phyloP scores from a whole-genome alignment of 1,140 invertebrate species.

The Sycophaga agraensis region DNA sequence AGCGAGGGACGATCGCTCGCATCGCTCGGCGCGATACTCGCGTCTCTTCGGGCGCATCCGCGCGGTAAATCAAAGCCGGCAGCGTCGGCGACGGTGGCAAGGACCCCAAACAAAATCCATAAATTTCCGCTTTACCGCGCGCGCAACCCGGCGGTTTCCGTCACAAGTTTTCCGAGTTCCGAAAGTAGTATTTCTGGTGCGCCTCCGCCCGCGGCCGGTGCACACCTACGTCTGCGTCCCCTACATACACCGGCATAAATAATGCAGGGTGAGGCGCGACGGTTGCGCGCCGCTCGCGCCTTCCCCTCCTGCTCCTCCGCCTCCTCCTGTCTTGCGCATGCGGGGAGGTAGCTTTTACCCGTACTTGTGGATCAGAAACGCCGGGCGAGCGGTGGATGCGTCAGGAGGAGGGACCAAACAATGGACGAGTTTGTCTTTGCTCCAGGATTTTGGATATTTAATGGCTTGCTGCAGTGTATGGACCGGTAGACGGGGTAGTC shows the following conservation, averaged over 20 bases:
- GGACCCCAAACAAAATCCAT: slow-evolving; percentile 51
- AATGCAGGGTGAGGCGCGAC: slow-evolving; percentile 30
- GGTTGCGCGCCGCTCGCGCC: neutral
- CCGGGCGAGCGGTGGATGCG: too few relatives aligned
- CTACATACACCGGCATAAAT: slow-evolving; percentile 37
- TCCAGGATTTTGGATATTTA: neutral
- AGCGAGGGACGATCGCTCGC: neutral
- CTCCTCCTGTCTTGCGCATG: neutral
- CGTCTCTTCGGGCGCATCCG: slow-evolving; percentile 19
- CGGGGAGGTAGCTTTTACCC: too few relatives aligned
- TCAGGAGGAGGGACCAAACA: neutral
- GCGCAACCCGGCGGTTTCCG: slow-evolving; percentile 42
- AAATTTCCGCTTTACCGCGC: slow-evolving; percentile 46
- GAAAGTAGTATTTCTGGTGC: slow-evolving; percentile 46
- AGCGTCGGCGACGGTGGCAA: slow-evolving; percentile 1
- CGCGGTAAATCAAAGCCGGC: slow-evolving; percentile 42
- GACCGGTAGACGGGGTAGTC: too few relatives aligned
- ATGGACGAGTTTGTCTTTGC: neutral
- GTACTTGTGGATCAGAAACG: neutral
- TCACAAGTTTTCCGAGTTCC: slow-evolving; percentile 47
- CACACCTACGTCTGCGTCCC: neutral
- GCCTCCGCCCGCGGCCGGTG: neutral
- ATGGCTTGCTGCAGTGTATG: neutral
- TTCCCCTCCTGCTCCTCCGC: neutral
- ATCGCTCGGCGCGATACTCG: neutral